Evolutionary conservation across 2,113 vertebrate species (phyloP).

Genomic region (Sebastes fasciatus): DNA sequence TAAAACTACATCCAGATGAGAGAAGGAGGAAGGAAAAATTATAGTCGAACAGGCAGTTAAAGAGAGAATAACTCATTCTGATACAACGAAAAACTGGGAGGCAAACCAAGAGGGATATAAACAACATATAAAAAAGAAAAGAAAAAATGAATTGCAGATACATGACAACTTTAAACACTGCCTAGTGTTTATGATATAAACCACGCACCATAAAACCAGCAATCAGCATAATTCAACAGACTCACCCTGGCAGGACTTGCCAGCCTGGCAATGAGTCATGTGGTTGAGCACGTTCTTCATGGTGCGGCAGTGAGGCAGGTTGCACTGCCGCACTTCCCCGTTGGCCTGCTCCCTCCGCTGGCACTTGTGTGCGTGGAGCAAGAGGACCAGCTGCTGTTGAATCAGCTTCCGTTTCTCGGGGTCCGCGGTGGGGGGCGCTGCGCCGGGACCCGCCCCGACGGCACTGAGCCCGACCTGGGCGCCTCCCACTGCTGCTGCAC

Average conservation of each 20-base stretch:
- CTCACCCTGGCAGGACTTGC: constrained; percentile 99
- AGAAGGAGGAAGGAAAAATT: constrained; percentile 23
- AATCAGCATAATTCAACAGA: constrained; percentile 44
- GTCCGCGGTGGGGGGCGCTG: constrained; percentile 94
- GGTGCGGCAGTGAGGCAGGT: constrained; percentile 97
- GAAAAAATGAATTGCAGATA: constrained; percentile 5
- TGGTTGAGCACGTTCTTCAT: constrained; percentile 99
- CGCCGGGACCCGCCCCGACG: constrained; percentile 78
- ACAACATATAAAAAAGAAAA: neutral
- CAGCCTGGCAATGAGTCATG: constrained; percentile 99
- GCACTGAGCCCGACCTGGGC: constrained; percentile 83
- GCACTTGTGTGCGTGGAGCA: constrained; percentile 98
- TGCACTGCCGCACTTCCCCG: constrained; percentile 95
- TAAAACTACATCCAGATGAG: constrained; percentile 51
- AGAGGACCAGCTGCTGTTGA: constrained; percentile 97
- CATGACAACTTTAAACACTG: constrained; percentile 31
- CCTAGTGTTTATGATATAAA: constrained; percentile 28
- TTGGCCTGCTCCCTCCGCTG: constrained; percentile 98
- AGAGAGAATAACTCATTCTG: constrained; percentile 29
- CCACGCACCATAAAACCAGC: constrained; percentile 14
- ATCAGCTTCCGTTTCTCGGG: constrained; percentile 98
- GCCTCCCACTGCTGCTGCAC: constrained; percentile 62
- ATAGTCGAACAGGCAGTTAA: constrained; percentile 18
- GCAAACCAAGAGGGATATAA: constrained; percentile 28
- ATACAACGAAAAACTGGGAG: constrained; percentile 5